A percentile compares a stretch with the other conserved stretches of the same genome.
These are phyloP conservation scores for Silurus lanzhouensis DNA, from an alignment of 2,797 vertebrate species.

Conservation along the genomic window DNA sequence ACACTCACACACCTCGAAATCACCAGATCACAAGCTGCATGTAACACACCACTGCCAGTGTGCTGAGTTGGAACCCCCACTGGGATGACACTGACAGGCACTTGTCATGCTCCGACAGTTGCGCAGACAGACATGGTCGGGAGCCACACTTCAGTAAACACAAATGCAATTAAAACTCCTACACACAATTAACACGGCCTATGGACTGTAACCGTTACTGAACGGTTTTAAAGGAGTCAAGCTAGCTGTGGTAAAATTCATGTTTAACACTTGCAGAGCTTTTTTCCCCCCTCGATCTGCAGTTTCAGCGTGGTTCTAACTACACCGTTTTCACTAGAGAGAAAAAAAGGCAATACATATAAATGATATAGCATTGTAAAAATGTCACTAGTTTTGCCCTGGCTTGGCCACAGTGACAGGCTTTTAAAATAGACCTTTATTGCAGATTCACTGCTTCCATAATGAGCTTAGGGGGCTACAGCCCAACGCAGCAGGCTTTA, in stretches of 20 bases:
- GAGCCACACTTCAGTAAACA: slow-evolving; percentile 60
- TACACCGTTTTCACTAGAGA: slow-evolving; percentile 20
- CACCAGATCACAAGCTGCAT: slow-evolving; percentile 23
- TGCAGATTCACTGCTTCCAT: slow-evolving; percentile 42
- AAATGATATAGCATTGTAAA: slow-evolving; percentile 10
- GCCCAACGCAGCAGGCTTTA: slow-evolving; percentile 44
- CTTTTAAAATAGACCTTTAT: slow-evolving; percentile 36
- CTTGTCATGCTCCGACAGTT: slow-evolving; percentile 68
- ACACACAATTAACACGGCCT: slow-evolving; percentile 57
- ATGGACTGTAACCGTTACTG: slow-evolving; percentile 50
- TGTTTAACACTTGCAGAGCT: not conserved
- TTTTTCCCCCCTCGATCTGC: not conserved
- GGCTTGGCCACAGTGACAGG: slow-evolving; percentile 41
- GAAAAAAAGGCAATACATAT: slow-evolving; percentile 3
- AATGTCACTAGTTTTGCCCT: slow-evolving; percentile 4
- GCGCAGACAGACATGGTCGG: slow-evolving; percentile 61
- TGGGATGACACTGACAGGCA: slow-evolving; percentile 69
- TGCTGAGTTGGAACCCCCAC: slow-evolving; percentile 57
- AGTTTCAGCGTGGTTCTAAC: slow-evolving; percentile 12
- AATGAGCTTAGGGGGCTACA: slow-evolving; percentile 49
- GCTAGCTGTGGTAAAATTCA: slow-evolving; percentile 44
- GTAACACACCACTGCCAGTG: slow-evolving; percentile 29
- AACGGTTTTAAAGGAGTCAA: slow-evolving; percentile 36
- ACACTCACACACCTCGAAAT: slow-evolving; percentile 35
- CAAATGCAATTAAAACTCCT: slow-evolving; percentile 57